Conservation (phyloP, 1,140 invertebrate genomes). For the Pseudachorutes palmiensis region DNA sequence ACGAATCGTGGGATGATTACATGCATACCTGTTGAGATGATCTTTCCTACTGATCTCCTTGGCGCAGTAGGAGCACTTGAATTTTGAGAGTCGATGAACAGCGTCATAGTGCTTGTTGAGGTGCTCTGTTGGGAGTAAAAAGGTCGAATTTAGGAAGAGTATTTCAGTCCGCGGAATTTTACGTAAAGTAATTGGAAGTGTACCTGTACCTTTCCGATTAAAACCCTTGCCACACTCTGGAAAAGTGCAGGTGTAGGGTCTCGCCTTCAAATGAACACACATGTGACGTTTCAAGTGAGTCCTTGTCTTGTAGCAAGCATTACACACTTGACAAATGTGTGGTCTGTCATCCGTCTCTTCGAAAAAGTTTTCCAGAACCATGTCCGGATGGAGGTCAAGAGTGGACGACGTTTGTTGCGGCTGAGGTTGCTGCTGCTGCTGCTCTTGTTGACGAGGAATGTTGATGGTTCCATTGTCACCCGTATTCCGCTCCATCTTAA, state of each 20-base stretch:
- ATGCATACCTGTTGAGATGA: slow-evolving; percentile 21
- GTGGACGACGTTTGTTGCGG: not conserved
- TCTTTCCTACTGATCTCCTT: slow-evolving; percentile 35
- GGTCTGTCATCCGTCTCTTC: slow-evolving; percentile 3
- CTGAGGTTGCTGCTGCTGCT: not conserved
- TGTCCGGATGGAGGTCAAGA: not conserved
- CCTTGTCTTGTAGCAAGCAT: slow-evolving; percentile 34
- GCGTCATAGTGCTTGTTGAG: slow-evolving; percentile 32
- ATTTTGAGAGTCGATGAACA: slow-evolving; percentile 26
- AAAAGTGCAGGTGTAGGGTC: slow-evolving; percentile 30
- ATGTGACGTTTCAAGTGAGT: slow-evolving; percentile 36
- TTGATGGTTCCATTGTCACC: not conserved
- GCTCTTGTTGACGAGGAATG: not conserved
- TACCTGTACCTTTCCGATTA: slow-evolving; percentile 15
- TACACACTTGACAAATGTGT: slow-evolving; percentile 27
- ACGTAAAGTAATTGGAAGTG: not conserved
- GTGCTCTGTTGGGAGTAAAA: slow-evolving; percentile 31
- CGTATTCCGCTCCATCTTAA: too few species aligned
- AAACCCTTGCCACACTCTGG: slow-evolving; percentile 31
- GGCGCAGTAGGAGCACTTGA: slow-evolving; percentile 33
- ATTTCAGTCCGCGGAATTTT: not conserved
- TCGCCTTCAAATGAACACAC: slow-evolving; percentile 30
- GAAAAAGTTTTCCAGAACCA: not conserved
- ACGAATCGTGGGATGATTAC: not conserved
- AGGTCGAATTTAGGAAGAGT: not conserved